These are phyloP conservation scores for Zaprionus tsacasi DNA, from an alignment of 1,140 invertebrate species.

Conservation along the genomic window DNA sequence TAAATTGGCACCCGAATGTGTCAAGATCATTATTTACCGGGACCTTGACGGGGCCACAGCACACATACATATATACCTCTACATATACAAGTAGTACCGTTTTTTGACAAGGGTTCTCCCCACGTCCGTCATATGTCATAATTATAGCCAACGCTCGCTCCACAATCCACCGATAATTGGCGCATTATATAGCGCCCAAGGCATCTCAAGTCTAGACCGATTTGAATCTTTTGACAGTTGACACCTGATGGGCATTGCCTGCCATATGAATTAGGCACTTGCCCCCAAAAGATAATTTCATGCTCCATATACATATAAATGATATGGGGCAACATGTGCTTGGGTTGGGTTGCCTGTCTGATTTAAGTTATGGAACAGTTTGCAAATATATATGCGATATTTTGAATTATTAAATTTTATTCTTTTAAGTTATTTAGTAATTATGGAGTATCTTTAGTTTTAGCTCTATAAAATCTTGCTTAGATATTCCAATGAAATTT, in stretches of 20 bases:
- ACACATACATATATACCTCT: conserved; percentile 36
- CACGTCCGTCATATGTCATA: conserved; percentile 71
- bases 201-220: conserved; percentile 66
- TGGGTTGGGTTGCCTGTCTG: too few species aligned
- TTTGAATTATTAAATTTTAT: too few species aligned
- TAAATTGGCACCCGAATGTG: conserved; percentile 74
- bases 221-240: conserved; percentile 71
- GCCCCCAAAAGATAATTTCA: conserved; percentile 3
- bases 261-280: conserved; percentile 2
- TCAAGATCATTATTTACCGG: conserved; percentile 54
- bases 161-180: conserved; percentile 62
- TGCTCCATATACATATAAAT: background rate
- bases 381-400: too few species aligned
- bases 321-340: background rate
- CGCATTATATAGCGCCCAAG: conserved; percentile 45
- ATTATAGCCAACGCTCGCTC: conserved; percentile 59
- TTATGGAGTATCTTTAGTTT: too few species aligned
- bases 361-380: too few species aligned
- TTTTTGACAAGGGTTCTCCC: conserved; percentile 69
- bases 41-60: conserved; percentile 5
- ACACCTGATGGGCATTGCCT: conserved; percentile 49
- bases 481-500: too few species aligned
- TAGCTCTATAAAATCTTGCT: too few species aligned
- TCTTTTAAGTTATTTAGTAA: too few species aligned
- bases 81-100: background rate